A percentile compares a stretch with the other conserved stretches of the same genome.
phyloP scores from a whole-genome alignment of 2,113 vertebrate genomes.

The Hemibagrus wyckioides region DNA sequence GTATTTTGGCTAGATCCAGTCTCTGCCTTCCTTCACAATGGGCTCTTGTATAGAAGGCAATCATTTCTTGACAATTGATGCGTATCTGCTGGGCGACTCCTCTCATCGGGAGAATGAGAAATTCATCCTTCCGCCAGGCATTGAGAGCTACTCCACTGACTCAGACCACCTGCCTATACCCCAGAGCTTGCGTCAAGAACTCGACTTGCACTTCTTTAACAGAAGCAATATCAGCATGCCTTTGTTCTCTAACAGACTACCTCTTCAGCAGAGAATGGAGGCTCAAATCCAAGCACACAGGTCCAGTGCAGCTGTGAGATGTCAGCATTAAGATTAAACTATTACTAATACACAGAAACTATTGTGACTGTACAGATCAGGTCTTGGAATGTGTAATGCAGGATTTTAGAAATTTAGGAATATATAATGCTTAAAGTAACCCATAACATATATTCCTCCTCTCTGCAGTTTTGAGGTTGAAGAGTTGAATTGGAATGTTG shows the following conservation, averaged over 20 bases:
- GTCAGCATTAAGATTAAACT: not conserved
- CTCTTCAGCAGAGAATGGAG: conserved; percentile 67
- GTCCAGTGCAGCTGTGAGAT: conserved; percentile 61
- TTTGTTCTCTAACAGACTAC: conserved; percentile 56
- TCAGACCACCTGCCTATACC: conserved; percentile 79
- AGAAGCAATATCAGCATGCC: conserved; percentile 55
- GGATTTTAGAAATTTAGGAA: not conserved
- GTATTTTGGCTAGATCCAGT: conserved; percentile 1
- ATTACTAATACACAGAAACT: not conserved
- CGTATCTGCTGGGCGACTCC: conserved; percentile 62
- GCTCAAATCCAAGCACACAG: conserved; percentile 76
- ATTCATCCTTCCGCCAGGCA: conserved; percentile 70
- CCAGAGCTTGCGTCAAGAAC: conserved; percentile 62
- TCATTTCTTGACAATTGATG: not conserved
- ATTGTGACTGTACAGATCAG: not conserved
- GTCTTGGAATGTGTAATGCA: not conserved
- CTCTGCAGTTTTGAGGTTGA: conserved; percentile 57
- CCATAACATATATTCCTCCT: not conserved
- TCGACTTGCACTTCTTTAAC: conserved; percentile 73
- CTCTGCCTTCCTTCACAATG: not conserved
- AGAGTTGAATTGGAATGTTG: conserved; percentile 68
- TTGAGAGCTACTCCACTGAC: conserved; percentile 75
- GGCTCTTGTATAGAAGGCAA: not conserved
- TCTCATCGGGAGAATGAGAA: conserved; percentile 65
- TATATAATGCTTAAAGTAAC: not conserved